phyloP scores from a whole-genome alignment of 2,113 vertebrate species.

The Mustela lutreola region DNA sequence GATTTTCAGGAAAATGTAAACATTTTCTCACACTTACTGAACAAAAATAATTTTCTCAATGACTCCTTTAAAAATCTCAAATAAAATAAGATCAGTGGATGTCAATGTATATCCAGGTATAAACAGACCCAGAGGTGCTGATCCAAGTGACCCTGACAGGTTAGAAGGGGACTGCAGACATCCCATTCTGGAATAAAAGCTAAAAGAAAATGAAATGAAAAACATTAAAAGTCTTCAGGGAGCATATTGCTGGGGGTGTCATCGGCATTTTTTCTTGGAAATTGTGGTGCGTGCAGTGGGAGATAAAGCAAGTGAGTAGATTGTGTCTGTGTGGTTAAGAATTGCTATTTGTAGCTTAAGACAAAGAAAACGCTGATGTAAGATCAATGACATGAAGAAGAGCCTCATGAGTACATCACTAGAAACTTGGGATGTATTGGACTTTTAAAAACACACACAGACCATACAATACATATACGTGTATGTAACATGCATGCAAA shows the following conservation, averaged over 20 bases:
- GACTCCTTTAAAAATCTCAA: not conserved
- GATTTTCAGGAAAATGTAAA: not conserved
- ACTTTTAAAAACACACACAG: not conserved
- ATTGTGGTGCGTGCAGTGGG: not conserved
- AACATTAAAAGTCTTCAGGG: not conserved
- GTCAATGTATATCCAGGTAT: not conserved
- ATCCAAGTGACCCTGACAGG: not conserved
- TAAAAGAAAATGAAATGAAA: not conserved
- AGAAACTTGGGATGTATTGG: not conserved
- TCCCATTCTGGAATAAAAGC: not conserved
- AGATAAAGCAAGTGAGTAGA: not conserved
- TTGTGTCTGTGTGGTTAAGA: not conserved
- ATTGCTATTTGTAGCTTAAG: not conserved
- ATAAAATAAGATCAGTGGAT: not conserved
- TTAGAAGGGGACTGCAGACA: not conserved
- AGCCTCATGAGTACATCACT: not conserved
- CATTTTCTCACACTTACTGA: not conserved
- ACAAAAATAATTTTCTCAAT: not conserved
- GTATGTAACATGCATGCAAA: not conserved
- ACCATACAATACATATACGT: not conserved
- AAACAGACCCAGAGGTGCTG: not conserved
- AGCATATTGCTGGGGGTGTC: not conserved
- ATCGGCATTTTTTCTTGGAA: not conserved
- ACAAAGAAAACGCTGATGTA: not conserved
- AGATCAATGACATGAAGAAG: not conserved